A percentile compares a stretch with the other conserved stretches of the same genome.
These are phyloP conservation scores for Papilio demoleus DNA, from an alignment of 2,888 invertebrate species.

Conservation along the genomic window DNA sequence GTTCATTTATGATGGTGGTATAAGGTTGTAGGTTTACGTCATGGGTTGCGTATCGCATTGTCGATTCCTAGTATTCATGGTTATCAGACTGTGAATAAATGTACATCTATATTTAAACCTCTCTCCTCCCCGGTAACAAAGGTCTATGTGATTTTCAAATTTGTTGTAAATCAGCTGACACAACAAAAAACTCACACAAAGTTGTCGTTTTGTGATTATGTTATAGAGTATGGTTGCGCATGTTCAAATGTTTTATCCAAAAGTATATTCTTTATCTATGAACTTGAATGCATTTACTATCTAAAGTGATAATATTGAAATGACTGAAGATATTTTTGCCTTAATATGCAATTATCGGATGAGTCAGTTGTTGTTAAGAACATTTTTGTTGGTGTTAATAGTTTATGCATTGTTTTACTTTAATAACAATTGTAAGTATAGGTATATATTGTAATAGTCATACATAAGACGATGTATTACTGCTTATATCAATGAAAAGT, in stretches of 20 bases:
- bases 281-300: conserved; percentile 1
- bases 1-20: conserved; percentile 23
- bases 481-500: background rate
- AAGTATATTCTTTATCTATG: too few relatives aligned
- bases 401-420: background rate
- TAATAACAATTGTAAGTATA: background rate
- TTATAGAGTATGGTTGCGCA: too few relatives aligned
- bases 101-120: background rate
- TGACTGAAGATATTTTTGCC: conserved; percentile 13
- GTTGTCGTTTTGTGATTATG: background rate
- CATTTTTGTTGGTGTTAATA: background rate
- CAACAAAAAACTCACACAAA: background rate
- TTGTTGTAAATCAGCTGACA: background rate
- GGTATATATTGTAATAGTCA: background rate
- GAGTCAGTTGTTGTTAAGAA: background rate
- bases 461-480: too few relatives aligned
- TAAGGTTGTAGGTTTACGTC: conserved; percentile 15
- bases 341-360: background rate
- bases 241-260: background rate
- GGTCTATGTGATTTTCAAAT: background rate
- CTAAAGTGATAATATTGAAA: conserved; percentile 8
- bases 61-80: conserved; percentile 8
- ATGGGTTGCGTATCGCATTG: conserved; percentile 25
- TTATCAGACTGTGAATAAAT: conserved; percentile 4
- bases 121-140: background rate